phyloP scores from a whole-genome alignment of 2,888 invertebrate genomes.

The Pteria penguin region DNA sequence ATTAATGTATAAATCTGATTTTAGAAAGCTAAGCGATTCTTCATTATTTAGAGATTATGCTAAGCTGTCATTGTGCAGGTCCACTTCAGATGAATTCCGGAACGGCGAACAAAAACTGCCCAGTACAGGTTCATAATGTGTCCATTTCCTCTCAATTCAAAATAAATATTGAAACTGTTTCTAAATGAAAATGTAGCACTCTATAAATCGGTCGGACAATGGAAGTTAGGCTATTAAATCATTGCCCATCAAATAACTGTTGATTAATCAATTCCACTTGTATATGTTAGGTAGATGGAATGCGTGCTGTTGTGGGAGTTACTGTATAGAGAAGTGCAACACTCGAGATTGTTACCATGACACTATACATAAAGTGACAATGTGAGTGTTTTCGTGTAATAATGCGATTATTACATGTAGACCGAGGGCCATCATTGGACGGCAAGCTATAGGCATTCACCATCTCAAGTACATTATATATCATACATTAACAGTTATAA shows the following conservation, averaged over 20 bases:
- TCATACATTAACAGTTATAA: slow-evolving; percentile 37
- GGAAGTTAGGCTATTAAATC: background rate
- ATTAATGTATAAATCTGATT: background rate
- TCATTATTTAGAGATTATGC: background rate
- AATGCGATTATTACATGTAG: too few species aligned
- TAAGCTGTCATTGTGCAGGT: background rate
- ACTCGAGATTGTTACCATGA: too few species aligned
- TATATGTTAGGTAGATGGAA: background rate
- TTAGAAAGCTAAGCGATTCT: background rate
- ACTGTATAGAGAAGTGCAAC: too few species aligned
- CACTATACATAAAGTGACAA: too few species aligned
- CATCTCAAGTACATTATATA: too few species aligned
- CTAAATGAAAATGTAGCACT: background rate
- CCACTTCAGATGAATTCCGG: background rate
- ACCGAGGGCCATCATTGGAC: too few species aligned
- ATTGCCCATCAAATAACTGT: background rate
- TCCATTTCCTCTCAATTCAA: background rate
- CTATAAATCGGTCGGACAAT: background rate
- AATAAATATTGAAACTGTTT: background rate
- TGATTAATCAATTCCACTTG: background rate
- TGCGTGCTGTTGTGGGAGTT: background rate
- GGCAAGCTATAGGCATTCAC: too few species aligned
- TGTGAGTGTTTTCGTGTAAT: too few species aligned
- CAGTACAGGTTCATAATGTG: background rate
- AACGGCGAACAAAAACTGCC: background rate